These are phyloP conservation scores for Apaloderma vittatum DNA, from an alignment of 2,113 vertebrate species.

Conservation along the genomic window DNA sequence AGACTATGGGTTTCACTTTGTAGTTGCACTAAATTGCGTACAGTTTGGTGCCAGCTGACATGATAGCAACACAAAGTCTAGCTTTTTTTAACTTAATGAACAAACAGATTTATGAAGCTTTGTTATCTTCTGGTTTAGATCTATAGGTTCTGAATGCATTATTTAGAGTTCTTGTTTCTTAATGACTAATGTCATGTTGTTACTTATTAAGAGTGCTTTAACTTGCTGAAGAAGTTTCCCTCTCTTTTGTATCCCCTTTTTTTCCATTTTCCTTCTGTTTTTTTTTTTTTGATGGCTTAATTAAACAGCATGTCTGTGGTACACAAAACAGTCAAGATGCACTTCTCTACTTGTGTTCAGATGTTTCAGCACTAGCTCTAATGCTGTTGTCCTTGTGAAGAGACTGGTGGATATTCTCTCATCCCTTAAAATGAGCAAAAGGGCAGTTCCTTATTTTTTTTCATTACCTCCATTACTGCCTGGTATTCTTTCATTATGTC, in stretches of 20 bases:
- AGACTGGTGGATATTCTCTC: background rate
- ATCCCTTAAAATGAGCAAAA: background rate
- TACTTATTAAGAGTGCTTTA: constrained; percentile 83
- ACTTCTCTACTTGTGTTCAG: constrained; percentile 29
- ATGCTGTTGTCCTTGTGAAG: background rate
- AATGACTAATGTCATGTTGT: constrained; percentile 80
- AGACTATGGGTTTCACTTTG: constrained; percentile 92
- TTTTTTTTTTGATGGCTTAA: constrained; percentile 53
- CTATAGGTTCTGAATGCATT: constrained; percentile 79
- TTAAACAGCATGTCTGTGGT: constrained; percentile 54
- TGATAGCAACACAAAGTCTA: constrained; percentile 89
- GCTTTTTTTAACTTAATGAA: constrained; percentile 90
- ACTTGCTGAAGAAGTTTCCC: constrained; percentile 75
- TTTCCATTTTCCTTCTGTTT: background rate
- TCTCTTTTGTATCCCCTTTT: constrained; percentile 55
- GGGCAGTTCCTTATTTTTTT: background rate
- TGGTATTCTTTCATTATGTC: background rate
- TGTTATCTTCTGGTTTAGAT: constrained; percentile 86
- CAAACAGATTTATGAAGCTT: constrained; percentile 86
- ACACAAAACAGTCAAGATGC: constrained; percentile 28
- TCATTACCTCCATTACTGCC: background rate
- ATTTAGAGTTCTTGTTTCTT: constrained; percentile 82
- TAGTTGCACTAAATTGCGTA: constrained; percentile 89
- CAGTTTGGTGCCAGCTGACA: constrained; percentile 94
- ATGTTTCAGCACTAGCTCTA: constrained; percentile 25